These are phyloP conservation scores for Delphinapterus leucas DNA, from an alignment of 2,113 vertebrate genomes.

Conservation along the genomic window DNA sequence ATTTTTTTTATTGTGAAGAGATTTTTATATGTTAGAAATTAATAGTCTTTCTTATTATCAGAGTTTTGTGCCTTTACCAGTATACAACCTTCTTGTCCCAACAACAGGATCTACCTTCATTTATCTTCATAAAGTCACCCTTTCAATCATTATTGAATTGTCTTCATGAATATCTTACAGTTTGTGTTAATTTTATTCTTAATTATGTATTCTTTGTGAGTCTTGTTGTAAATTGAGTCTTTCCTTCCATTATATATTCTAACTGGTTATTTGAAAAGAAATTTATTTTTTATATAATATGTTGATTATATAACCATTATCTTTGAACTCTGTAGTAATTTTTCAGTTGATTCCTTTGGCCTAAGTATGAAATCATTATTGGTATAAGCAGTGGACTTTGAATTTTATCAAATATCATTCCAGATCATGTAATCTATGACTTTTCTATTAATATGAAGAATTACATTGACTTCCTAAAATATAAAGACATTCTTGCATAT, in stretches of 20 bases:
- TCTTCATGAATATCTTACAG: neutral
- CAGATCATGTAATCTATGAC: neutral
- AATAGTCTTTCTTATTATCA: neutral
- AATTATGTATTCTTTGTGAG: neutral
- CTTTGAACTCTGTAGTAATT: constrained; percentile 9
- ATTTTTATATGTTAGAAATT: neutral
- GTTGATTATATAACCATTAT: neutral
- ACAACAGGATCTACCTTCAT: neutral
- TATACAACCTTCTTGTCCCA: neutral
- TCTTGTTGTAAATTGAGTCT: neutral
- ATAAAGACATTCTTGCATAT: neutral
- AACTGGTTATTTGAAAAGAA: neutral
- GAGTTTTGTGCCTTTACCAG: neutral
- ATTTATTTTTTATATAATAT: neutral
- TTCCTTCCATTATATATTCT: neutral
- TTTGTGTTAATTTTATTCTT: neutral
- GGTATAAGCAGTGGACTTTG: neutral
- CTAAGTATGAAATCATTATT: neutral
- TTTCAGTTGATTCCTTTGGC: neutral
- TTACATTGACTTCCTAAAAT: constrained; percentile 20
- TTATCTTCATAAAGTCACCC: neutral
- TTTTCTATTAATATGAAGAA: neutral
- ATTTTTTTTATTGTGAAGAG: neutral
- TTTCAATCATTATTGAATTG: neutral
- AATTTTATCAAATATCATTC: neutral